Evolutionary conservation across 1,140 invertebrate genomes (phyloP).

Genomic region (Ditylenchus dipsaci): DNA sequence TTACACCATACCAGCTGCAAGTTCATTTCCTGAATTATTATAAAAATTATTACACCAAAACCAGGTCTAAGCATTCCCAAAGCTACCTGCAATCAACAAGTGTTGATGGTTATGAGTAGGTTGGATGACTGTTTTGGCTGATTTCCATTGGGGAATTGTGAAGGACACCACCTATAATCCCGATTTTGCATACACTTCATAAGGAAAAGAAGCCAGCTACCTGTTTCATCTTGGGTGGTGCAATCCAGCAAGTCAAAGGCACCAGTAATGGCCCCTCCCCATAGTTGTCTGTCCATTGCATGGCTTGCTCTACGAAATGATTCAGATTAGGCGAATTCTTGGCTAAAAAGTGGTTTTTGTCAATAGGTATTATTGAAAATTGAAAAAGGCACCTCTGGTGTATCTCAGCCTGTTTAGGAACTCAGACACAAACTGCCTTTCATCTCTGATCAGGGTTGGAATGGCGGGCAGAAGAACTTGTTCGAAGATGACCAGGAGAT

Average conservation of each 20-base stretch:
- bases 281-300: constrained; percentile 55
- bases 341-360: constrained; percentile 30
- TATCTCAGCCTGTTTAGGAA: constrained; percentile 54
- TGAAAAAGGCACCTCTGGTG: constrained; percentile 36
- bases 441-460: constrained; percentile 45
- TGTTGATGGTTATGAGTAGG: constrained; percentile 57
- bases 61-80: no score
- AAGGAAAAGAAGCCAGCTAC: constrained; percentile 27
- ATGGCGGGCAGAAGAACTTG: constrained; percentile 54
- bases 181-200: constrained; percentile 1
- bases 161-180: constrained; percentile 40
- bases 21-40: neutral
- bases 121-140: constrained; percentile 42
- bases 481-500: constrained; percentile 53
- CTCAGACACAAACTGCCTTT: constrained; percentile 55
- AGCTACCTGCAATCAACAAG: constrained; percentile 33
- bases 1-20: no score
- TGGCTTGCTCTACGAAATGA: constrained; percentile 51
- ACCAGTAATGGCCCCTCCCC: constrained; percentile 48
- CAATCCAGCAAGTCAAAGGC: constrained; percentile 56
- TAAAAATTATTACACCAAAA: no score
- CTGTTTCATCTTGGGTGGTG: constrained; percentile 56
- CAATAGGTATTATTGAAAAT: neutral
- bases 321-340: constrained; percentile 50
- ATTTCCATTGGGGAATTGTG: constrained; percentile 44